These are phyloP conservation scores for Phaonia tiefii DNA, from an alignment of 2,888 invertebrate genomes.

Conservation along the genomic window DNA sequence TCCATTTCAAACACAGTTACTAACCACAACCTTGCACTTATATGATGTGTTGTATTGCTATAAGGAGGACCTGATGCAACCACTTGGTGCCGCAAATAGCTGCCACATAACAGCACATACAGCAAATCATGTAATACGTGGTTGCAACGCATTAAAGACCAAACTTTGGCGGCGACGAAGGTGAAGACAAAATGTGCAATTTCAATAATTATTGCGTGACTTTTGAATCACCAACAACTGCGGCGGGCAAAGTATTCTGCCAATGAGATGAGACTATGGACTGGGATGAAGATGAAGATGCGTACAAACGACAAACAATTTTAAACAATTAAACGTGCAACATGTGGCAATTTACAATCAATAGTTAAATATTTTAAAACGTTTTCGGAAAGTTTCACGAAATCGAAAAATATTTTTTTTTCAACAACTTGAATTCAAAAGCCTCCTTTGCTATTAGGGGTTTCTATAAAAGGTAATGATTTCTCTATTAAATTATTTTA, in stretches of 20 bases:
- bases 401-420: neutral
- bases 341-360: conserved; percentile 53
- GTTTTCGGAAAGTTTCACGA: neutral
- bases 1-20: neutral
- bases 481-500: conserved; percentile 17
- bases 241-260: neutral
- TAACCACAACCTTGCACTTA: conserved; percentile 19
- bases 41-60: conserved; percentile 18
- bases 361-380: conserved; percentile 26
- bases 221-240: conserved; percentile 37
- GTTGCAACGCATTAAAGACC: conserved; percentile 9
- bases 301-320: conserved; percentile 62
- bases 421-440: neutral
- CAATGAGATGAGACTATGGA: too few relatives aligned
- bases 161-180: neutral
- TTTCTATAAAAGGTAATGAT: conserved; percentile 21
- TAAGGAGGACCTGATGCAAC: conserved; percentile 25
- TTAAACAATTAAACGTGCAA: conserved; percentile 73
- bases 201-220: conserved; percentile 67
- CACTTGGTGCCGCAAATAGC: conserved; percentile 59
- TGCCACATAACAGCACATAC: conserved; percentile 61
- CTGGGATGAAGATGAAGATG: conserved; percentile 15
- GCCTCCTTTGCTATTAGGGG: neutral
- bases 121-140: conserved; percentile 62
- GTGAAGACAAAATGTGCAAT: conserved; percentile 54